These are phyloP conservation scores for Eumeta japonica DNA, from an alignment of 1,140 invertebrate genomes.

Conservation along the genomic window DNA sequence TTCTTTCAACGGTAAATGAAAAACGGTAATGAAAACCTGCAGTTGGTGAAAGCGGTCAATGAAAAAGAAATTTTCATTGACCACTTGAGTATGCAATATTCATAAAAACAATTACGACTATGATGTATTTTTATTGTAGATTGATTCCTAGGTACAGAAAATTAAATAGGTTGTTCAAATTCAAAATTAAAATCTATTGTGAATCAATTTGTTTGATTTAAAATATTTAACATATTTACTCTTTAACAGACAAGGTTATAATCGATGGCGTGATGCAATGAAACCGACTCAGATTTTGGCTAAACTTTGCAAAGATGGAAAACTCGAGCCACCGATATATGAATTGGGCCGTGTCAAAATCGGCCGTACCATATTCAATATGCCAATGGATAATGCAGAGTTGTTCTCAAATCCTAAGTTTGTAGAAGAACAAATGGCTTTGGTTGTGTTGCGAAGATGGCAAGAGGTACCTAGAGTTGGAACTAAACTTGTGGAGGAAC, in stretches of 20 bases:
- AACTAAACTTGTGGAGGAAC: slow-evolving; percentile 78
- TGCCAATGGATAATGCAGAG: slow-evolving; percentile 61
- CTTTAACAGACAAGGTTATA: slow-evolving; percentile 80
- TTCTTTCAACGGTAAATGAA: no score
- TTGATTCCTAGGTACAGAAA: no score
- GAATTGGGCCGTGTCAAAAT: slow-evolving; percentile 72
- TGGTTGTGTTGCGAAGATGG: slow-evolving; percentile 81
- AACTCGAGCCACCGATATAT: slow-evolving; percentile 78
- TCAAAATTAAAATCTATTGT: slow-evolving; percentile 8
- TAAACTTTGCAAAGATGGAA: slow-evolving; percentile 82
- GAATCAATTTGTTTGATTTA: no score
- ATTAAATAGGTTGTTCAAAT: no score
- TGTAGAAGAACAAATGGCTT: slow-evolving; percentile 79
- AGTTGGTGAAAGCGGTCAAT: no score
- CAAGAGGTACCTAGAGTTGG: slow-evolving; percentile 76
- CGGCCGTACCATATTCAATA: slow-evolving; percentile 71
- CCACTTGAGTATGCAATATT: no score
- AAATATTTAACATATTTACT: no score
- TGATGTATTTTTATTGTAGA: slow-evolving; percentile 9
- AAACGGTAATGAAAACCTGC: no score
- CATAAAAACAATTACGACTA: no score
- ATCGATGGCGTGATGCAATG: slow-evolving; percentile 84
- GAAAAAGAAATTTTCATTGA: no score
- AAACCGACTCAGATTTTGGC: slow-evolving; percentile 86
- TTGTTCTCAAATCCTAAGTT: slow-evolving; percentile 58